Conservation (phyloP, 2,113 vertebrate species). For the Microtus richardsoni region DNA sequence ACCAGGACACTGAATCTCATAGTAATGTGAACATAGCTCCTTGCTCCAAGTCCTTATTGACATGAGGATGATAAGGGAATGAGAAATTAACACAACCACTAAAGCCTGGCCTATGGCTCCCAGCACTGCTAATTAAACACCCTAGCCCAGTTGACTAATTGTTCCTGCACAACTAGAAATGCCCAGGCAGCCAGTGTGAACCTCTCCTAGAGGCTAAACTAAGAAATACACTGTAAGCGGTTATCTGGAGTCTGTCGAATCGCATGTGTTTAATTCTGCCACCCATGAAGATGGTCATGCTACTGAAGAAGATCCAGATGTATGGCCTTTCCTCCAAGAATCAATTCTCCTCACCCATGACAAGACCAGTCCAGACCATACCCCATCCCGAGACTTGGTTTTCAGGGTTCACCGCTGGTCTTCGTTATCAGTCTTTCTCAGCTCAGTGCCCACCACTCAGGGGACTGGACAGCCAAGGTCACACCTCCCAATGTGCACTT, state of each 20-base stretch:
- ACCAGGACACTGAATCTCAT: neutral
- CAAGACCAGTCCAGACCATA: neutral
- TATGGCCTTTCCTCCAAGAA: neutral
- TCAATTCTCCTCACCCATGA: neutral
- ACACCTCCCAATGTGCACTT: neutral
- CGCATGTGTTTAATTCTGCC: neutral
- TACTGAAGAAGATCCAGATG: neutral
- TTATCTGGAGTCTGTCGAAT: neutral
- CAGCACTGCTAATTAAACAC: neutral
- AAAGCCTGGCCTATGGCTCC: neutral
- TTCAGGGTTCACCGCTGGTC: neutral
- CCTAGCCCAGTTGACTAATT: neutral
- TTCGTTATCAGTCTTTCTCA: neutral
- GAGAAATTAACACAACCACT: neutral
- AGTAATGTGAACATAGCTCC: neutral
- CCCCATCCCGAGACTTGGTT: neutral
- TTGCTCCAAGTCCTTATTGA: neutral
- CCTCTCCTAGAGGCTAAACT: neutral
- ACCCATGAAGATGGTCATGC: too few relatives aligned
- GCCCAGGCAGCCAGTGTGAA: neutral
- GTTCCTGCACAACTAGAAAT: neutral
- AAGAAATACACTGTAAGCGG: neutral
- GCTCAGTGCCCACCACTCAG: neutral
- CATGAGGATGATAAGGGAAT: neutral
- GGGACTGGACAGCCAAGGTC: too few relatives aligned